Conservation (phyloP, 2,113 vertebrate species). For the Zapornia atra region DNA sequence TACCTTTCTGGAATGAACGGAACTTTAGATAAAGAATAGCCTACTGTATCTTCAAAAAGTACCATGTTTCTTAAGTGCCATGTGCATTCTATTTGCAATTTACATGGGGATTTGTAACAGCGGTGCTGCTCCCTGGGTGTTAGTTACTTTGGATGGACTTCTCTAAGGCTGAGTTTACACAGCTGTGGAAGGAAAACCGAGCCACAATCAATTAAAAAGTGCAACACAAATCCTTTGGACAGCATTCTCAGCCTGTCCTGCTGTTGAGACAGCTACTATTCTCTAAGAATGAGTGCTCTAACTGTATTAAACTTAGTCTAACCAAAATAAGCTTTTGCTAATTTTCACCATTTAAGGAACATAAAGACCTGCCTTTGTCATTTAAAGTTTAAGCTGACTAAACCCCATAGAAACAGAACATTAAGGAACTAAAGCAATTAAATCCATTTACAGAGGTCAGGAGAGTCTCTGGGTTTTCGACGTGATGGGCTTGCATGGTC, state of each 20-base stretch:
- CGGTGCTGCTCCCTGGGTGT: constrained; percentile 16
- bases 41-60: constrained; percentile 60
- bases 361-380: constrained; percentile 66
- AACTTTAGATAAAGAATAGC: constrained; percentile 34
- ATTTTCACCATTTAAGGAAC: constrained; percentile 64
- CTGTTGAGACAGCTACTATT: constrained; percentile 49
- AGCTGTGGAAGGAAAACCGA: constrained; percentile 71
- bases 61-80: constrained; percentile 28
- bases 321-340: constrained; percentile 67
- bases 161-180: constrained; percentile 69
- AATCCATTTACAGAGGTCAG: constrained; percentile 66
- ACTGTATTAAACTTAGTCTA: constrained; percentile 55
- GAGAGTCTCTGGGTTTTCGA: constrained; percentile 10
- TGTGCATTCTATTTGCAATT: constrained; percentile 64
- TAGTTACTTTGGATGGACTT: constrained; percentile 58
- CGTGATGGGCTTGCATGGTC: background rate
- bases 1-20: constrained; percentile 34
- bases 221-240: constrained; percentile 46
- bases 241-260: constrained; percentile 54
- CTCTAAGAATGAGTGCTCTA: background rate
- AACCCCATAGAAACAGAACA: constrained; percentile 51
- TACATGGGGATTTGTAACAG: constrained; percentile 69
- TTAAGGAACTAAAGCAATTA: constrained; percentile 54
- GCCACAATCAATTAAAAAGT: constrained; percentile 57
- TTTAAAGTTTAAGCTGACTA: constrained; percentile 61